Evolutionary conservation across 2,888 invertebrate species (phyloP).

Genomic region (Geophilus truncorum): DNA sequence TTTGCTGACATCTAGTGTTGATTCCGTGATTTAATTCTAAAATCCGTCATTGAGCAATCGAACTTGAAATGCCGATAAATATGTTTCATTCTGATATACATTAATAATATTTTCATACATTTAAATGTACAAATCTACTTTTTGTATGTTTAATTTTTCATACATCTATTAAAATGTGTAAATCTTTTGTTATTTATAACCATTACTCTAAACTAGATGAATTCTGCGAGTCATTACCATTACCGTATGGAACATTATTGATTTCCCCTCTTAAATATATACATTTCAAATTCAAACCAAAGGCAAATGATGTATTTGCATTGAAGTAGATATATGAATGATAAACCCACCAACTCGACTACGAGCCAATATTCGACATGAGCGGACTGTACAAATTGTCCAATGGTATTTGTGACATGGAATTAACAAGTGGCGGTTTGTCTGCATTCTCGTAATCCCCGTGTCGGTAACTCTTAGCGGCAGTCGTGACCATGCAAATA

Average conservation of each 20-base stretch:
- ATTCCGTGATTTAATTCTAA: too few species aligned
- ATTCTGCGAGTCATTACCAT: too few species aligned
- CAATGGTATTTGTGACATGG: conserved; percentile 48
- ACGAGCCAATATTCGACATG: conserved; percentile 39
- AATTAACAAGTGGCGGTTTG: conserved; percentile 41
- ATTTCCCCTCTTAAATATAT: not conserved
- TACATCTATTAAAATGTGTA: too few species aligned
- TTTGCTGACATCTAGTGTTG: too few species aligned
- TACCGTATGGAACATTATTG: not conserved
- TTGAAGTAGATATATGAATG: not conserved
- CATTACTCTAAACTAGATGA: too few species aligned
- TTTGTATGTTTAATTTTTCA: too few species aligned
- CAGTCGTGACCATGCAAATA: conserved; percentile 41
- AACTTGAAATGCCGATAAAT: too few species aligned
- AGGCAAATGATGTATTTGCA: not conserved
- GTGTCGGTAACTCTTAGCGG: conserved; percentile 44
- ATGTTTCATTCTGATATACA: too few species aligned
- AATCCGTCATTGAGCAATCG: too few species aligned
- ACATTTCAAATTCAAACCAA: not conserved
- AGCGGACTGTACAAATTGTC: conserved; percentile 49
- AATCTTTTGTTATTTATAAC: too few species aligned
- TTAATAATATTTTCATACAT: too few species aligned
- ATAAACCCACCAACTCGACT: not conserved
- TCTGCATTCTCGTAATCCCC: conserved; percentile 48
- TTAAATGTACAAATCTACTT: too few species aligned